Conservation (phyloP, 1,140 invertebrate species). For the Cardiocondyla obscurior region DNA sequence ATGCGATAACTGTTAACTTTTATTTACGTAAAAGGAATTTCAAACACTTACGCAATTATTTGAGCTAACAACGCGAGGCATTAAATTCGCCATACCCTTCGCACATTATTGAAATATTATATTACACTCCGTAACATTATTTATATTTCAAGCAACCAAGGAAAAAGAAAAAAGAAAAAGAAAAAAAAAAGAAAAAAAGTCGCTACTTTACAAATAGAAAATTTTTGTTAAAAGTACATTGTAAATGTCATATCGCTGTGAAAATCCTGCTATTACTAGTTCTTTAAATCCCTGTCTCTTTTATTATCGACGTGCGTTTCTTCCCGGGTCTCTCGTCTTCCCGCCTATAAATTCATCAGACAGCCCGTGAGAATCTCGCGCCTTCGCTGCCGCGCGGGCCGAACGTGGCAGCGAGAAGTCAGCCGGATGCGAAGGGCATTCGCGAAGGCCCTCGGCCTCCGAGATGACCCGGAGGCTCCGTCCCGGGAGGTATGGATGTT, state of each 20-base stretch:
- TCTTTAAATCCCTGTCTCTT: too few relatives aligned
- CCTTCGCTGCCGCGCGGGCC: neutral
- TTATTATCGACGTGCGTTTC: too few relatives aligned
- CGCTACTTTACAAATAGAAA: too few relatives aligned
- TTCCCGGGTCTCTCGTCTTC: neutral
- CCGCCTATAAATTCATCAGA: constrained; percentile 16
- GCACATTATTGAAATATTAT: neutral
- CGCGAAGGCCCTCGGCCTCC: constrained; percentile 32
- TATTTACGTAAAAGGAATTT: neutral
- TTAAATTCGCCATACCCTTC: too few relatives aligned
- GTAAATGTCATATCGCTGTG: too few relatives aligned
- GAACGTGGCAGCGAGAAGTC: constrained; percentile 1
- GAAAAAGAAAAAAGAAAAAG: too few relatives aligned
- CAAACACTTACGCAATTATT: neutral
- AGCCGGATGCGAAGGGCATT: constrained; percentile 36
- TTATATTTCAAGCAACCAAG: too few relatives aligned
- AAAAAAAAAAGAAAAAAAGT: too few relatives aligned
- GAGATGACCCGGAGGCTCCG: constrained; percentile 32
- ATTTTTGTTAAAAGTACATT: too few relatives aligned
- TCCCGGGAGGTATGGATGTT: constrained; percentile 21
- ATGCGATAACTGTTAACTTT: neutral
- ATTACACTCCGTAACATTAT: too few relatives aligned
- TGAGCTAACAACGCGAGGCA: neutral
- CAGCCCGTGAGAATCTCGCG: neutral
- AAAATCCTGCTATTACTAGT: too few relatives aligned